Percentiles rank a stretch among this genome's conserved stretches.
phyloP scores from a whole-genome alignment of 2,888 invertebrate genomes.

The Nysson spinosus region DNA sequence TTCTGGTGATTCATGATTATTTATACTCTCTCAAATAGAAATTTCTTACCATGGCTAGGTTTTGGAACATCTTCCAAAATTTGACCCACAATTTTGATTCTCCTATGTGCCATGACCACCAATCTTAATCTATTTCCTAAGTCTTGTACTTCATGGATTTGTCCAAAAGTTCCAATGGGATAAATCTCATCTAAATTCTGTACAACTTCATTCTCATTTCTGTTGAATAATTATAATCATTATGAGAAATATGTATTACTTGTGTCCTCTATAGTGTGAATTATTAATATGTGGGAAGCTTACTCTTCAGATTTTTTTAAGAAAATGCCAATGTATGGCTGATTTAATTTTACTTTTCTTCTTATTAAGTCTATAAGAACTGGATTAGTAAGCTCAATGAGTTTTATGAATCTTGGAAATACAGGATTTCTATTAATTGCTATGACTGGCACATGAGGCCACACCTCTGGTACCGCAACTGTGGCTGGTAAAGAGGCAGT shows the following conservation, averaged over 20 bases:
- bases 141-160: conserved; percentile 98
- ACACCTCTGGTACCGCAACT: conserved; percentile 95
- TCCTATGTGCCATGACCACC: conserved; percentile 96
- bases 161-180: conserved; percentile 95
- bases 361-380: conserved; percentile 92
- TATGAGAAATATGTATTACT: not conserved
- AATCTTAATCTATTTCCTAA: conserved; percentile 92
- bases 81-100: conserved; percentile 89
- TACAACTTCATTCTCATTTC: conserved; percentile 91
- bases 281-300: conserved; percentile 66
- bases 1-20: not conserved
- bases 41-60: conserved; percentile 79
- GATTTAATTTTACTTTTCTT: conserved; percentile 95
- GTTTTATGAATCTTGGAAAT: conserved; percentile 98
- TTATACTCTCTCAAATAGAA: not conserved
- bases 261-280: too few species aligned
- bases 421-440: conserved; percentile 96
- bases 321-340: conserved; percentile 98
- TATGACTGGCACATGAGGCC: conserved; percentile 97
- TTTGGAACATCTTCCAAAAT: conserved; percentile 86
- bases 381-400: conserved; percentile 95
- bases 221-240: conserved; percentile 57
- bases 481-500: conserved; percentile 85
- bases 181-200: conserved; percentile 91
- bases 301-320: conserved; percentile 93